Base-by-base conservation (phyloP, 2,888 invertebrate genomes). In the Perizoma affinitatum region DNA sequence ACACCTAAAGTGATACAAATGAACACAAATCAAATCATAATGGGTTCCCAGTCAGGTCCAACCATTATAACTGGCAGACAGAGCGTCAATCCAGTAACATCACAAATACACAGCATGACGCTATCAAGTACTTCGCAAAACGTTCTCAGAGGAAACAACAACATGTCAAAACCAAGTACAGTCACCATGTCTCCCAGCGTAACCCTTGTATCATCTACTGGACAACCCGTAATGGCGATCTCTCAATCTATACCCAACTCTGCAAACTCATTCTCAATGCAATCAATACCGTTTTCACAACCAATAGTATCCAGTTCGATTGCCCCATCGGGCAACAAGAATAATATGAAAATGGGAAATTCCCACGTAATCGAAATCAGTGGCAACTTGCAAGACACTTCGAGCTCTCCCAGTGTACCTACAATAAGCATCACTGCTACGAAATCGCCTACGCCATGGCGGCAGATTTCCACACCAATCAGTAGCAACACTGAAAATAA, bases 301-400 rank as follows among this genome's bases (percentile, higher is more conserved):
- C 92, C 93, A 6, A 92, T 92, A 64, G 91, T 92, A 6, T 89
- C 93, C 3, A 92, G 89, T 68, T 89, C 92, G 41, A 84, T 92
- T 54, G 90, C 91, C 10, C 89, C 90, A 47, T 82, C 90, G 2
- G 71, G 78, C 22, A 86, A 80, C 63, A 89, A 89, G 70, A 88
- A 79, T 65, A 87, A 84, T 57, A 78, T 87, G 51, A 92, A 92
- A 66, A 81, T 90, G 34, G 91, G 92, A 71, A 90, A 90, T 62
- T 85, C 90, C 0, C 90, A 92, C 71, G 86, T 92, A 2, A 90
- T 92, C 55, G 91, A 92, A 78, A 92, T 92, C 58, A 87, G 91
- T 74, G 91, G 92, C 7, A 92, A 90, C 69, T 74, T 90, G 58
- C 90, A 90, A 60, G 90, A 91, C 58, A 83, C 78, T 56, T 83